Conservation (phyloP, 2,797 vertebrate species). For the Chiloscyllium punctatum region DNA sequence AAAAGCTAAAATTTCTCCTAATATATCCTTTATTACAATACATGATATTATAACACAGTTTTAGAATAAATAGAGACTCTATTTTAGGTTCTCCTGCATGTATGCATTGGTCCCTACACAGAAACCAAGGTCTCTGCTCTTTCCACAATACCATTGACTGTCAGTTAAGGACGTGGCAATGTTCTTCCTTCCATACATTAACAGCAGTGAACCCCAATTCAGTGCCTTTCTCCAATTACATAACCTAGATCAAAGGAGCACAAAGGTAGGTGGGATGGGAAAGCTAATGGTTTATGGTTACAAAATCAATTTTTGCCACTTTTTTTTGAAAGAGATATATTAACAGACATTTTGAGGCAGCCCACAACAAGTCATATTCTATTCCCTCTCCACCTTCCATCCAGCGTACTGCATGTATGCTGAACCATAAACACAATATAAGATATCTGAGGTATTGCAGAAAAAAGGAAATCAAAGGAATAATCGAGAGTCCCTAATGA, state of each 20-base stretch:
- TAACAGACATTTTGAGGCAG: background rate
- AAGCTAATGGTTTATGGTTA: background rate
- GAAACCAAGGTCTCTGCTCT: background rate
- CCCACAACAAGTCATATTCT: background rate
- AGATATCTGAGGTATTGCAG: background rate
- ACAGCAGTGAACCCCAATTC: background rate
- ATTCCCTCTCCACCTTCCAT: background rate
- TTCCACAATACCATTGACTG: background rate
- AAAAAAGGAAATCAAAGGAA: background rate
- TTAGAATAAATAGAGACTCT: no score
- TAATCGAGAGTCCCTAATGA: background rate
- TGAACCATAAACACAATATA: background rate
- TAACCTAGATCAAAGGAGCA: background rate
- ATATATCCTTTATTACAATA: no score
- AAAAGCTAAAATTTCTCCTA: no score
- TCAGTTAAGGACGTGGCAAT: background rate
- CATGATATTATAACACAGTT: no score
- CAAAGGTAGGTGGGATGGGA: background rate
- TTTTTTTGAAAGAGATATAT: background rate
- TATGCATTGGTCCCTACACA: no score
- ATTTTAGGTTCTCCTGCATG: no score
- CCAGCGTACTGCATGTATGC: background rate
- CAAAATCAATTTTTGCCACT: background rate
- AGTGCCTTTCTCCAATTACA: background rate
- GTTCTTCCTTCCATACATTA: background rate